Percentiles rank a stretch among this genome's conserved stretches.
Evolutionary conservation across 1,140 invertebrate species (phyloP).

Genomic region (Magallana ariakensis): DNA sequence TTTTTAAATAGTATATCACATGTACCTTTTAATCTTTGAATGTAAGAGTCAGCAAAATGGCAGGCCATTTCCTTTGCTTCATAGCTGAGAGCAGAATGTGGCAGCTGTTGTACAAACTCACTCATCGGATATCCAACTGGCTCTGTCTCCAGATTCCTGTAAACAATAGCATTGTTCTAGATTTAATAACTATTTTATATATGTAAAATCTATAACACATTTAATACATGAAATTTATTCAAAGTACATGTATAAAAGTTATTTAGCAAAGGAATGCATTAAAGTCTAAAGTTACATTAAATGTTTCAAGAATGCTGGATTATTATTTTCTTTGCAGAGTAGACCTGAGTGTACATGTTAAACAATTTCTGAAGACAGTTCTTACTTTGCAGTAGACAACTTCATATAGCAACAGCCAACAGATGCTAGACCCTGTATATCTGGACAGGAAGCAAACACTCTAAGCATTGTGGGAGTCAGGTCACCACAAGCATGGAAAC

Average conservation of each 20-base stretch:
- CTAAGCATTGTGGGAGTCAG: slow-evolving; percentile 87
- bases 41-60: slow-evolving; percentile 91
- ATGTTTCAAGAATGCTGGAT: too few species aligned
- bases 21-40: slow-evolving; percentile 86
- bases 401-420: slow-evolving; percentile 95
- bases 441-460: slow-evolving; percentile 84
- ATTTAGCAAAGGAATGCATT: too few species aligned
- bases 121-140: slow-evolving; percentile 86
- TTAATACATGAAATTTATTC: too few species aligned
- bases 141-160: not conserved
- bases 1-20: too few species aligned
- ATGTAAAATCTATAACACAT: too few species aligned
- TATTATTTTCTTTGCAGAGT: too few species aligned
- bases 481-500: slow-evolving; percentile 93
- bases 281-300: too few species aligned
- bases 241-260: too few species aligned
- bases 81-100: slow-evolving; percentile 84
- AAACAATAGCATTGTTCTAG: not conserved
- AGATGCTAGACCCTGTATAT: slow-evolving; percentile 87
- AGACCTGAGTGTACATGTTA: too few species aligned
- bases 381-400: slow-evolving; percentile 77
- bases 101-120: slow-evolving; percentile 81
- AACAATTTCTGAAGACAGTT: not conserved
- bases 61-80: slow-evolving; percentile 90
- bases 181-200: too few species aligned